phyloP scores from a whole-genome alignment of 1,140 invertebrate species.

The Drosophila equinoxialis region DNA sequence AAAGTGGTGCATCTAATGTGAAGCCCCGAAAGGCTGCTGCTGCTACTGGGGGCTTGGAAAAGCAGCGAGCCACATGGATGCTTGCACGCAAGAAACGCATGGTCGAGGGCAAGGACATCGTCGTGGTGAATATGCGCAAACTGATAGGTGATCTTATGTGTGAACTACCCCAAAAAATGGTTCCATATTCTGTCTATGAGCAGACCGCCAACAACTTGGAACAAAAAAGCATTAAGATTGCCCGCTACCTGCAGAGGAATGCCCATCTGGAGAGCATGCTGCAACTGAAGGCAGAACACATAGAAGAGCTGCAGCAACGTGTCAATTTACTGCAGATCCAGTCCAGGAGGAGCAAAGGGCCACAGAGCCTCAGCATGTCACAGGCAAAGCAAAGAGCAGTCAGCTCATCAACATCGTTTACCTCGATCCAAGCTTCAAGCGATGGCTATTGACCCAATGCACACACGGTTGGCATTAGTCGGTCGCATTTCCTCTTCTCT shows the following conservation, averaged over 20 bases:
- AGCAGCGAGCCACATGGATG: background rate
- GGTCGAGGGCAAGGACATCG: slow-evolving; percentile 29
- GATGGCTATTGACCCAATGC: no score
- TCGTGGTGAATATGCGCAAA: slow-evolving; percentile 35
- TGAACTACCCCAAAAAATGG: slow-evolving; percentile 74
- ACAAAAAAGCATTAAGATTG: slow-evolving; percentile 66
- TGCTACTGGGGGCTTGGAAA: no score
- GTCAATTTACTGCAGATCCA: background rate
- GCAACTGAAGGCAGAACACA: slow-evolving; percentile 84
- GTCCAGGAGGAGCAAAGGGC: background rate
- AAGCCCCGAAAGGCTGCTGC: background rate
- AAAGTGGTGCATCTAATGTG: background rate
- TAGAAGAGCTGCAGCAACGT: slow-evolving; percentile 83
- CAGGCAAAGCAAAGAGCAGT: background rate
- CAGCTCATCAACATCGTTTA: background rate
- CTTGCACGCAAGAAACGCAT: background rate
- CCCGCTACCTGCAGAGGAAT: slow-evolving; percentile 44
- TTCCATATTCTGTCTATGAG: slow-evolving; percentile 83
- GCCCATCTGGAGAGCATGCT: slow-evolving; percentile 84
- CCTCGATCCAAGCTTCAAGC: no score
- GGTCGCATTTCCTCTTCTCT: no score
- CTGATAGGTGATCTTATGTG: slow-evolving; percentile 51
- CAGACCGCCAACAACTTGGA: slow-evolving; percentile 83
- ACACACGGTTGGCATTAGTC: no score
- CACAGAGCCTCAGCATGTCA: background rate